These are phyloP conservation scores for Eurytoma californica DNA, from an alignment of 2,888 invertebrate genomes.

Conservation along the genomic window DNA sequence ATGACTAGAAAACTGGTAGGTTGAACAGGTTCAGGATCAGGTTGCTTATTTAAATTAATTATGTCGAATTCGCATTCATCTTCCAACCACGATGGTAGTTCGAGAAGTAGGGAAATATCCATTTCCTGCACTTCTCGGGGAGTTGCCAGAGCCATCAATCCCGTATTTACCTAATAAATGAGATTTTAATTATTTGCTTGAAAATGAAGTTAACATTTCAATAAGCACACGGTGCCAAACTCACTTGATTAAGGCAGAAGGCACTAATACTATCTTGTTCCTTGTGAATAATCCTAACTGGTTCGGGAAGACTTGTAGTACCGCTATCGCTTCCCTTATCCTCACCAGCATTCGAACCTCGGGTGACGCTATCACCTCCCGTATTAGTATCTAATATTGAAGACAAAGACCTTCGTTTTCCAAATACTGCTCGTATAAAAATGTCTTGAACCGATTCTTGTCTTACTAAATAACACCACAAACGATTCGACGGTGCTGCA, in stretches of 20 bases:
- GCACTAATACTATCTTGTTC: slow-evolving; percentile 98
- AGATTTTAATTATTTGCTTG: neutral
- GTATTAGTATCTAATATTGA: slow-evolving; percentile 76
- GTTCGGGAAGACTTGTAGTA: slow-evolving; percentile 80
- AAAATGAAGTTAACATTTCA: neutral
- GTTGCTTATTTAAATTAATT: slow-evolving; percentile 82
- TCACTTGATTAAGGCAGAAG: slow-evolving; percentile 95
- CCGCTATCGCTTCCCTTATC: slow-evolving; percentile 73
- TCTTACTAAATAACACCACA: slow-evolving; percentile 95
- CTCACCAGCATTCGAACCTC: slow-evolving; percentile 67
- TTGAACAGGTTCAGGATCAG: slow-evolving; percentile 84
- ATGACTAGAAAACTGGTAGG: slow-evolving; percentile 93
- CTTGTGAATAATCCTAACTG: slow-evolving; percentile 97
- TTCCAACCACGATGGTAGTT: slow-evolving; percentile 94
- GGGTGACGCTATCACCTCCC: slow-evolving; percentile 66
- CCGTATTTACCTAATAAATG: slow-evolving; percentile 81
- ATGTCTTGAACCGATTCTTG: slow-evolving; percentile 95
- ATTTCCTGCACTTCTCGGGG: slow-evolving; percentile 98
- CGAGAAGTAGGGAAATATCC: slow-evolving; percentile 94
- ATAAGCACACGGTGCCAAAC: neutral
- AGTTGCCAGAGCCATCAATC: slow-evolving; percentile 93
- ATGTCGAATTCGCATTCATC: slow-evolving; percentile 98
- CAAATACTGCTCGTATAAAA: slow-evolving; percentile 96
- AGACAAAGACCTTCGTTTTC: slow-evolving; percentile 81
- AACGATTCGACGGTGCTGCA: slow-evolving; percentile 85